A percentile compares a stretch with the other conserved stretches of the same genome.
Evolutionary conservation across 2,888 invertebrate genomes (phyloP).

Genomic region (Bimastos eiseni): DNA sequence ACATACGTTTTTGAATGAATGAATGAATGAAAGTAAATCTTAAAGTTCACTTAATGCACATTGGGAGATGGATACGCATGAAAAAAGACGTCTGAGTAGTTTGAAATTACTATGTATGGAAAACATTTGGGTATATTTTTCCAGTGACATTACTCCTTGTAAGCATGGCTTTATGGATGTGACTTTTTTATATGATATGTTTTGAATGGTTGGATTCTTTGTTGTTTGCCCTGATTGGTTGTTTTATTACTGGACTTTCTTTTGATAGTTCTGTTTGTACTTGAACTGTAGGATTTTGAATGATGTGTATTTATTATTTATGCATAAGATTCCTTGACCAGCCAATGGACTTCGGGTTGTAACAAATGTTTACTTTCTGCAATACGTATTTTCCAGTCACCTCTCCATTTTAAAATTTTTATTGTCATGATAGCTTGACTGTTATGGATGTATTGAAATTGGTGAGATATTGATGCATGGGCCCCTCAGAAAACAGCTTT

Average conservation of each 20-base stretch:
- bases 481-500: not conserved
- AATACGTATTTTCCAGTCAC: not conserved
- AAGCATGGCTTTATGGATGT: not conserved
- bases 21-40: not conserved
- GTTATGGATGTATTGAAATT: not conserved
- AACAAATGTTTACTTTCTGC: not conserved
- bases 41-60: no score
- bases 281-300: no score
- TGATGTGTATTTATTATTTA: no score
- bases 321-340: no score
- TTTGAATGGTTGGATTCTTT: not conserved
- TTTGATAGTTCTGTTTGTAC: no score
- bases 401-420: not conserved
- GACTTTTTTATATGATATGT: not conserved
- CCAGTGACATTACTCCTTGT: not conserved
- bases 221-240: not conserved
- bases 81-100: no score
- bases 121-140: not conserved
- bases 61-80: no score
- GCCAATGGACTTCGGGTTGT: no score
- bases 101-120: not conserved
- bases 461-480: not conserved
- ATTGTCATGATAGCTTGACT: not conserved
- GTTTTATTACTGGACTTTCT: no score
- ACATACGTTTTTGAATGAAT: no score